Percentiles rank a stretch among this genome's conserved stretches.
These are phyloP conservation scores for Pogona vitticeps DNA, from an alignment of 2,113 vertebrate species.

Conservation along the genomic window DNA sequence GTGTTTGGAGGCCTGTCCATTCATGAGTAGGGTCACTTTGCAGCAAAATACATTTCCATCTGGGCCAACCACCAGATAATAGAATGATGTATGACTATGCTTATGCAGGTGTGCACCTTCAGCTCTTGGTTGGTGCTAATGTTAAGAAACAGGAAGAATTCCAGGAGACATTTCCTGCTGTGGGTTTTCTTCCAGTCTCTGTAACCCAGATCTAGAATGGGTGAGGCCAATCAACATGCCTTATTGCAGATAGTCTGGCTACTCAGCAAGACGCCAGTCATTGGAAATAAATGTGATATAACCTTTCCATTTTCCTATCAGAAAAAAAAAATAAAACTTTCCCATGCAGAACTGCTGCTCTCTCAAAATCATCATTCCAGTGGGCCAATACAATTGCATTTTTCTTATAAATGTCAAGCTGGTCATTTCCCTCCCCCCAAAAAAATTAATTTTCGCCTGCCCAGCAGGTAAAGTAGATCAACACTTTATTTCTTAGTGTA, in stretches of 20 bases:
- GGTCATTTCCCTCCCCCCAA: conserved; percentile 2
- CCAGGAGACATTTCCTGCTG: background rate
- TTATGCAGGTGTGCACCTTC: too few species aligned
- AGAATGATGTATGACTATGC: too few species aligned
- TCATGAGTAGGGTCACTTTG: background rate
- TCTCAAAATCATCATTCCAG: conserved; percentile 4
- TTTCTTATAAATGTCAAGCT: background rate
- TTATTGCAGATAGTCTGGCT: background rate
- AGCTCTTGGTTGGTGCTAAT: background rate
- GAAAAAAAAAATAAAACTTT: background rate
- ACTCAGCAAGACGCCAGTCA: background rate
- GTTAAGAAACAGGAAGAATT: background rate
- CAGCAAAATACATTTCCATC: background rate
- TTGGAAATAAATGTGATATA: background rate
- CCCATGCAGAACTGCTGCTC: background rate
- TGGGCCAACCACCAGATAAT: background rate
- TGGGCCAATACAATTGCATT: conserved; percentile 1
- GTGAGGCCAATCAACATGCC: background rate
- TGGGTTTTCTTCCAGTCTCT: background rate
- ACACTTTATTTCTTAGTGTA: background rate
- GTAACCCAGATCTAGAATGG: background rate
- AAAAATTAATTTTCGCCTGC: background rate
- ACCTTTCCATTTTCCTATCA: background rate
- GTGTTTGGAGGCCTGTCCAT: background rate
- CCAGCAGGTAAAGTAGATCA: background rate